phyloP scores from a whole-genome alignment of 2,113 vertebrate genomes.

The Nothocercus julius region DNA sequence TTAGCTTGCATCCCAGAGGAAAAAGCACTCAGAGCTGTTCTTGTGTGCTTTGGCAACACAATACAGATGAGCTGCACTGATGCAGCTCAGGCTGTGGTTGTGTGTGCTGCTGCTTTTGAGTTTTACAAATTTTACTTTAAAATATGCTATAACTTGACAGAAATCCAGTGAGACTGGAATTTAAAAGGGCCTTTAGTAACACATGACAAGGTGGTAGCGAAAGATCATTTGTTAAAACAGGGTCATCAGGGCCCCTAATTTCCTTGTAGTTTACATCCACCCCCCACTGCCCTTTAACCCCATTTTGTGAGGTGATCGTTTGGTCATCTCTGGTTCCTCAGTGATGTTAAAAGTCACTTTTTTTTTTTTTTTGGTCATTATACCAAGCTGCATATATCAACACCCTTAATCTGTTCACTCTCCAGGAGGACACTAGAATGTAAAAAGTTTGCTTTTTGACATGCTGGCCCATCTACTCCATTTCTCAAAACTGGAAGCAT shows the following conservation, averaged over 20 bases:
- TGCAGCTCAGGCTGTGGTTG: background rate
- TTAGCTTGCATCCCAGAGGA: background rate
- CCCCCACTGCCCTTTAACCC: background rate
- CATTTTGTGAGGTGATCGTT: background rate
- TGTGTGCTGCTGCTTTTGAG: background rate
- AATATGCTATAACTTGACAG: background rate
- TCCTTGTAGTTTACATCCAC: background rate
- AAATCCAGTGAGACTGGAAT: background rate
- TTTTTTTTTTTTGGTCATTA: background rate
- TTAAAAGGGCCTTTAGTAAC: background rate
- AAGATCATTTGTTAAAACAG: background rate
- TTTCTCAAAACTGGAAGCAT: background rate
- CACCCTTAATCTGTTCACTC: background rate
- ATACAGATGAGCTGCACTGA: background rate
- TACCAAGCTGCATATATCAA: background rate
- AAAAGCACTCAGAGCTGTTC: background rate
- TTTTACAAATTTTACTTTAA: conserved; percentile 17
- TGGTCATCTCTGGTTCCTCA: background rate
- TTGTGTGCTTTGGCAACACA: background rate
- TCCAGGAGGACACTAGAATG: background rate
- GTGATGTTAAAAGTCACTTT: background rate
- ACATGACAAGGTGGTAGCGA: background rate
- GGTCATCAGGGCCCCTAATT: background rate
- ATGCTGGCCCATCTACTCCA: background rate
- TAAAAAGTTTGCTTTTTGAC: background rate